Percentiles rank a stretch among this genome's conserved stretches.
phyloP scores from a whole-genome alignment of 2,797 vertebrate genomes.

The Echeneis naucrates region DNA sequence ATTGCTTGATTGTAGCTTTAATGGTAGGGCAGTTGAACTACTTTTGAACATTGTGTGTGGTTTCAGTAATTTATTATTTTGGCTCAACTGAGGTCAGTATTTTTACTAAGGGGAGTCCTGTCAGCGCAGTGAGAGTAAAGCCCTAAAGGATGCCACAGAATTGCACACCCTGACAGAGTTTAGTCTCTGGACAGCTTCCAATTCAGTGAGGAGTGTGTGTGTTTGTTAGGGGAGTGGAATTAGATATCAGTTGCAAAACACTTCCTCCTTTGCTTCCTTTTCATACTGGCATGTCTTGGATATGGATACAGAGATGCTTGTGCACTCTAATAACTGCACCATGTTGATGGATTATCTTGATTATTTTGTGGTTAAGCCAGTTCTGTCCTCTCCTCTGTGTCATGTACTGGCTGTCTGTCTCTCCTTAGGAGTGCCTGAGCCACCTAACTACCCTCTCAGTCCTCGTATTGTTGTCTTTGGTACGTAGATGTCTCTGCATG shows the following conservation, averaged over 20 bases:
- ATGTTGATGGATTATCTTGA: constrained; percentile 21
- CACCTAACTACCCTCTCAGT: constrained; percentile 85
- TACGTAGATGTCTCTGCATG: constrained; percentile 80
- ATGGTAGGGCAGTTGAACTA: background rate
- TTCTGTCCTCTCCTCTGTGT: constrained; percentile 49
- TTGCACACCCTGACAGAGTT: constrained; percentile 30
- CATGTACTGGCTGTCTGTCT: constrained; percentile 80
- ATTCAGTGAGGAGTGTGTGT: constrained; percentile 31
- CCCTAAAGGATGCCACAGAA: constrained; percentile 59
- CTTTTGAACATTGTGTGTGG: background rate
- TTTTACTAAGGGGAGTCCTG: background rate
- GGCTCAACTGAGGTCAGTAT: background rate
- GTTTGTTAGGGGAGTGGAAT: constrained; percentile 13
- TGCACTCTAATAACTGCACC: constrained; percentile 17
- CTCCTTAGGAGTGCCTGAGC: constrained; percentile 81
- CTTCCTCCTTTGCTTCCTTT: constrained; percentile 78
- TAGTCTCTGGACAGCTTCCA: constrained; percentile 49
- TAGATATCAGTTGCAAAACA: constrained; percentile 72
- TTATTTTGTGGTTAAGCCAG: constrained; percentile 20
- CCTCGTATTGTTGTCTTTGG: constrained; percentile 89
- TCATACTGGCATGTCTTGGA: constrained; percentile 57
- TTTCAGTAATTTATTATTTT: background rate
- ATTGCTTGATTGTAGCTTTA: background rate
- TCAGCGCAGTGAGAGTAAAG: background rate
- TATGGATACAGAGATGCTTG: constrained; percentile 50